phyloP scores from a whole-genome alignment of 1,140 invertebrate species.

The Acromyrmex charruanus region DNA sequence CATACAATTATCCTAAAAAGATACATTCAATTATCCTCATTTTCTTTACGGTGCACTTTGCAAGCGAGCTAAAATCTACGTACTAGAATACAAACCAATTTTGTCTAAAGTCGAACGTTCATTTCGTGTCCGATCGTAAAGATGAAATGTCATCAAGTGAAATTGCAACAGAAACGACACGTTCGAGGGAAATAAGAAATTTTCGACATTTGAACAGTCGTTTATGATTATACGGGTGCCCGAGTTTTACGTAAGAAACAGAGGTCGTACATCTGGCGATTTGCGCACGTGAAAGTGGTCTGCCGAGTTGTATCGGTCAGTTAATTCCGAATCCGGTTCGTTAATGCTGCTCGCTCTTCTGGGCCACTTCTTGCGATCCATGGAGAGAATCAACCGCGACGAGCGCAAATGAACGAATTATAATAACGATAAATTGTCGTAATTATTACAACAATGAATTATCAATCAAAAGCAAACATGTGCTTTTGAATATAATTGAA shows the following conservation, averaged over 20 bases:
- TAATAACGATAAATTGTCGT: not conserved
- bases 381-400: constrained; percentile 5
- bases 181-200: constrained; percentile 2
- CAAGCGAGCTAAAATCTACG: not conserved
- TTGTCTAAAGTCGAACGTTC: not conserved
- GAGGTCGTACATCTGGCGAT: constrained; percentile 80
- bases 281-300: constrained; percentile 83
- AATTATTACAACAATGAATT: not conserved
- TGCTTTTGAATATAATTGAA: not conserved
- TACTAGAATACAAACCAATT: not conserved
- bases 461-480: not conserved
- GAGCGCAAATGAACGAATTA: not conserved
- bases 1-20: too few relatives aligned
- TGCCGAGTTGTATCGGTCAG: constrained; percentile 79
- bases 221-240: constrained; percentile 38
- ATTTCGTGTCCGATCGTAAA: not conserved
- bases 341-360: constrained; percentile 80
- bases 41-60: constrained; percentile 26
- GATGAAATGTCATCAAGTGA: constrained; percentile 4
- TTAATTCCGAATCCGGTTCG: constrained; percentile 79
- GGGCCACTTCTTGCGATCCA: not conserved
- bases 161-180: not conserved
- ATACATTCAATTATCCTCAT: constrained; percentile 17
- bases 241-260: constrained; percentile 81
- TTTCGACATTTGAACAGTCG: constrained; percentile 55